Evolutionary conservation across 2,888 invertebrate species (phyloP), one percentile per base, ranked within the genome.

Genomic region (Busseola fusca): DNA sequence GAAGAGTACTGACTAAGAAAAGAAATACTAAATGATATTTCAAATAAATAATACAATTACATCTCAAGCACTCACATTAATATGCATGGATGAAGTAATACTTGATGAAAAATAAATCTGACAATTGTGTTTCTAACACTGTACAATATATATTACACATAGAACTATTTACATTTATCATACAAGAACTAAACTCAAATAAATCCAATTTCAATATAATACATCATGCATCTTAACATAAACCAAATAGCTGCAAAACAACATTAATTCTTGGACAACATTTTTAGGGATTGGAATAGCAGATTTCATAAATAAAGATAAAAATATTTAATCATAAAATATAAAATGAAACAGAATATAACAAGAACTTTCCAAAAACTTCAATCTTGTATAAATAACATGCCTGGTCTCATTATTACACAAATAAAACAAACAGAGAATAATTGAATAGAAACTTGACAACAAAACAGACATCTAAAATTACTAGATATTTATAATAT

Each of bases 191-290:
- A 50, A 76, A 68, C 37, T 50, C 34, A 76, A 72, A 66, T 25
- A 72, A 62, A 58, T 66, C 45, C 52, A 69, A 68, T 66, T 69
- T 59, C 9, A 67, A 69, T 74, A 67, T 74, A 78, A 69, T 34
- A 34, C 34, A 77, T 58, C 84, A 84, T 84, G 84, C 84, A 78
- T 63, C 64, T 58, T 57, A 59, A 72, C 59, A 60, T 59, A 62
- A 73, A 67, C 60, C 1, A 4, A 69, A 70, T 70, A 72, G 70
- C 56, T 1, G 63, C 59, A 74, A 81, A 45, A 70, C 64, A 72
- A 70, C 30, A 40, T 72, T 25, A 60, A 60, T 59, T 72, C 5
- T 60, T 42, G 30, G 72, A 64, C 27, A 58, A 56, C 37, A 66
- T n/a, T 67, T 63, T 57, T 21, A 18, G 68, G 75, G 57, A 67